These are phyloP conservation scores for Progne subis DNA, from an alignment of 2,113 vertebrate genomes.

Conservation along the genomic window DNA sequence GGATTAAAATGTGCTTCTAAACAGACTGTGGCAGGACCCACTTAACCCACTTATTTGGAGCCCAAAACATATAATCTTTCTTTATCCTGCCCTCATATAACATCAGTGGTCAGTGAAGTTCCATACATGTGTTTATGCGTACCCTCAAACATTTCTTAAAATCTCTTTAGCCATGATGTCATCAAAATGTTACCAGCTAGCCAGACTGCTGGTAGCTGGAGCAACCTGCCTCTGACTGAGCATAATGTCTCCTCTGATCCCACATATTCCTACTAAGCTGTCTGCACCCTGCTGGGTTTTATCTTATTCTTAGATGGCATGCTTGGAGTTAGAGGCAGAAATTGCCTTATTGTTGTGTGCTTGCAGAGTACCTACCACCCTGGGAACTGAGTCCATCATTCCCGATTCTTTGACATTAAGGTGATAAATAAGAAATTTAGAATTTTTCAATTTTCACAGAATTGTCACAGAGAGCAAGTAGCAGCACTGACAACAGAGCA, in stretches of 20 bases:
- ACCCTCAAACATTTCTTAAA: neutral
- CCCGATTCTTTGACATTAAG: neutral
- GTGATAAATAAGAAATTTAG: neutral
- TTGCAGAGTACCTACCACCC: neutral
- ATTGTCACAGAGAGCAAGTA: neutral
- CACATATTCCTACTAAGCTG: neutral
- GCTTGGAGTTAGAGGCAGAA: neutral
- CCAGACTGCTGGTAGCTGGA: neutral
- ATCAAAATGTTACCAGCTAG: neutral
- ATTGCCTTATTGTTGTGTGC: neutral
- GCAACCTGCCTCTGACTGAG: neutral
- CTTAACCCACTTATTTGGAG: neutral
- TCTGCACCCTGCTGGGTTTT: neutral
- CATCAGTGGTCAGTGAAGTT: neutral
- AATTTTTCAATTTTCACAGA: too few relatives aligned
- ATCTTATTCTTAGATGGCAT: neutral
- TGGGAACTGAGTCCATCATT: neutral
- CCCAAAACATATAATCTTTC: neutral
- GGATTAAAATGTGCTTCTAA: neutral
- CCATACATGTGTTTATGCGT: neutral
- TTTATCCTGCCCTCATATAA: neutral
- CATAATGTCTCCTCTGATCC: neutral
- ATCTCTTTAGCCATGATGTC: neutral
- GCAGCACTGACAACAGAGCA: neutral
- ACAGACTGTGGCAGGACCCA: neutral